Evolutionary conservation across 2,888 invertebrate species (phyloP).

Genomic region (Caradrina clavipalpis): DNA sequence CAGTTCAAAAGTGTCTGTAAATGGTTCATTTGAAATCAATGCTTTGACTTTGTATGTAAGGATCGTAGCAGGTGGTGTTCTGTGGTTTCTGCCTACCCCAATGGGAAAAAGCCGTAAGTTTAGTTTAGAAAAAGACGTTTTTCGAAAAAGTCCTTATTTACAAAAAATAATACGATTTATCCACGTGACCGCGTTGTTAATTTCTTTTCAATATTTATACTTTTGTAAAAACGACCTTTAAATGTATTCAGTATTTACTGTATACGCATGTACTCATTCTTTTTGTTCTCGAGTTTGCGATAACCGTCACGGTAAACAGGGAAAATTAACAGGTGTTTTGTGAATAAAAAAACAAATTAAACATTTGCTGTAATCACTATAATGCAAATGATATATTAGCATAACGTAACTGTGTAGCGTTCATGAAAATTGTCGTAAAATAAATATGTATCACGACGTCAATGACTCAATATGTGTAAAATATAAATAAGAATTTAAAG

Average conservation of each 20-base stretch:
- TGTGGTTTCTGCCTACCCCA: too few species aligned
- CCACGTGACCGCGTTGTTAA: slow-evolving; percentile 63
- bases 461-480: neutral
- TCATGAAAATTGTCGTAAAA: neutral
- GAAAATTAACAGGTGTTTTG: slow-evolving; percentile 37
- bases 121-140: too few species aligned
- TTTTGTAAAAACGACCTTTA: neutral
- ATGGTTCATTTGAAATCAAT: too few species aligned
- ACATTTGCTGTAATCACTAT: slow-evolving; percentile 5
- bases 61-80: too few species aligned
- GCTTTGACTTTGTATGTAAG: too few species aligned
- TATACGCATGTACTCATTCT: neutral
- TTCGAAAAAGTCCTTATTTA: too few species aligned
- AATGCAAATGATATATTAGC: slow-evolving; percentile 10
- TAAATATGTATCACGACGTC: slow-evolving; percentile 18
- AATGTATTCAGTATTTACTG: slow-evolving; percentile 2
- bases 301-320: slow-evolving; percentile 12
- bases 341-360: slow-evolving; percentile 20
- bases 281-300: slow-evolving; percentile 10
- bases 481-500: slow-evolving; percentile 19
- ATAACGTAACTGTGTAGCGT: neutral
- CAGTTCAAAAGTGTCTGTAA: too few species aligned
- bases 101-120: too few species aligned
- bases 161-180: neutral
- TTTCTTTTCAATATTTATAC: neutral